These are phyloP conservation scores for Zeus faber DNA, from an alignment of 2,113 vertebrate species.

Conservation along the genomic window DNA sequence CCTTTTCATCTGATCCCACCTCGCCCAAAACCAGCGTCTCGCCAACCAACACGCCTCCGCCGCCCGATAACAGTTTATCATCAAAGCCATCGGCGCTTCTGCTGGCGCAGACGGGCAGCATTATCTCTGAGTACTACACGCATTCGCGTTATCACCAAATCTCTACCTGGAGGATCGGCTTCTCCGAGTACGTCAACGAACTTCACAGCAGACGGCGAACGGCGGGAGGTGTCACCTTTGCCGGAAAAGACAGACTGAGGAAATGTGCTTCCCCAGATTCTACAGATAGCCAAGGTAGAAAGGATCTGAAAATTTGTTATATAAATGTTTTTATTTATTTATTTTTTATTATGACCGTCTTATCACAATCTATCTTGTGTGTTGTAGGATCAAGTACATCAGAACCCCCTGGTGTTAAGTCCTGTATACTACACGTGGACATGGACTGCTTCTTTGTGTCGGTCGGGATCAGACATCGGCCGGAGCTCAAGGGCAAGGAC, in stretches of 20 bases:
- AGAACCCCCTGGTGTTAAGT: constrained; percentile 45
- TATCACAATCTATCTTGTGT: constrained; percentile 10
- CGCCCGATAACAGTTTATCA: constrained; percentile 58
- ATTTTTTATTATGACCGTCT: background rate
- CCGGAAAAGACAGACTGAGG: constrained; percentile 92
- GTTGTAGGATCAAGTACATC: constrained; percentile 45
- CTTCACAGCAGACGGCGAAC: constrained; percentile 82
- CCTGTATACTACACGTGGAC: constrained; percentile 95
- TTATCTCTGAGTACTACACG: constrained; percentile 95
- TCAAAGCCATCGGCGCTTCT: constrained; percentile 60
- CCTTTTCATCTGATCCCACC: constrained; percentile 77
- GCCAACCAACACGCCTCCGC: constrained; percentile 73
- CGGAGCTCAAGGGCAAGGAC: constrained; percentile 88
- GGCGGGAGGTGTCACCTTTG: constrained; percentile 69
- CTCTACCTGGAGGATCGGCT: constrained; percentile 89
- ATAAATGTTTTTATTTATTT: background rate
- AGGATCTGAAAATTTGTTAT: background rate
- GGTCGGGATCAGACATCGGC: constrained; percentile 90
- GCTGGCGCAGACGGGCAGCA: constrained; percentile 73
- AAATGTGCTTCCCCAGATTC: constrained; percentile 71
- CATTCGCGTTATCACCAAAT: constrained; percentile 95
- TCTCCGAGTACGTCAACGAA: constrained; percentile 91
- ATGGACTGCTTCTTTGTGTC: constrained; percentile 99
- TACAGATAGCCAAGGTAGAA: constrained; percentile 45
- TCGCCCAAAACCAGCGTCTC: constrained; percentile 32